Conservation (phyloP, 2,888 invertebrate genomes). For the Augiades crinisus region DNA sequence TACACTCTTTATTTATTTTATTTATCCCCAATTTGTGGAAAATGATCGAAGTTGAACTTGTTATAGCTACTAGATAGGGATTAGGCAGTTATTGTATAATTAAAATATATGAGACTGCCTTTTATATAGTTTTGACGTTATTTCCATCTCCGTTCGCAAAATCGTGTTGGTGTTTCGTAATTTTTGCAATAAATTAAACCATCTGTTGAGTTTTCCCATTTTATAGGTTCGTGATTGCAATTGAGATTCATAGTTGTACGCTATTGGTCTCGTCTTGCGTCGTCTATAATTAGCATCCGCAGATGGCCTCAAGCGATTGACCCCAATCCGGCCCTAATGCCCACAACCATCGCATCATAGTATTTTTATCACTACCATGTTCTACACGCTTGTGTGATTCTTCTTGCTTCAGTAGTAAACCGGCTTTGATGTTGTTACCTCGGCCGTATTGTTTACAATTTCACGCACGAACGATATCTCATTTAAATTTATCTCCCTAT, state of each 20-base stretch:
- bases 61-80: no score
- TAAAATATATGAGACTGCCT: no score
- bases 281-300: conserved; percentile 74
- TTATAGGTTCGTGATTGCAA: conserved; percentile 50
- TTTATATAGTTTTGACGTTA: no score
- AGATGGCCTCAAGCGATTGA: conserved; percentile 79
- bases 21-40: no score
- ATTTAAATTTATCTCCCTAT: conserved; percentile 10
- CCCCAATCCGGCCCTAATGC: conserved; percentile 75
- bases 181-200: neutral
- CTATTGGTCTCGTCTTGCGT: conserved; percentile 60
- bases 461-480: conserved; percentile 17
- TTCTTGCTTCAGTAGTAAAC: conserved; percentile 29
- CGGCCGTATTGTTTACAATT: conserved; percentile 28
- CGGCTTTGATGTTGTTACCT: conserved; percentile 28
- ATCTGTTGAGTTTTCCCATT: conserved; percentile 30
- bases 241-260: conserved; percentile 60
- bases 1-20: no score
- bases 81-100: no score
- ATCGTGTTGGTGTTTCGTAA: neutral
- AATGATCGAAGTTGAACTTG: no score
- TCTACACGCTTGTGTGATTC: conserved; percentile 45
- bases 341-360: conserved; percentile 55
- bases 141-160: no score
- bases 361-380: conserved; percentile 68